These are phyloP conservation scores for Nyctibius bracteatus DNA, from an alignment of 2,113 vertebrate genomes.

Conservation along the genomic window DNA sequence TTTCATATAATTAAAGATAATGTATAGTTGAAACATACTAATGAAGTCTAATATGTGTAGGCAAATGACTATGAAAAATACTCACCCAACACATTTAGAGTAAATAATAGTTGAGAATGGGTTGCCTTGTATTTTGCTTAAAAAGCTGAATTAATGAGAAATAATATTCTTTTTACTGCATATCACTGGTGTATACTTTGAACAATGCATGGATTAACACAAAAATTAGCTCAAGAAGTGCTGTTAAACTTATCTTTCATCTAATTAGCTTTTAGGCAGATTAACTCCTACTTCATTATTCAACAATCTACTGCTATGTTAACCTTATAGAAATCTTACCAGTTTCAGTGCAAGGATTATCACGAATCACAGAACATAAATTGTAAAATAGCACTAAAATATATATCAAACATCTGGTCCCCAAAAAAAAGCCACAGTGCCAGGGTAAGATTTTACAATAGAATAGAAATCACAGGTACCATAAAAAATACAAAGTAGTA, in stretches of 20 bases:
- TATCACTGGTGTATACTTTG: neutral
- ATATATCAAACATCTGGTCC: neutral
- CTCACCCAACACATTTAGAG: neutral
- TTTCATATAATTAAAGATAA: constrained; percentile 32
- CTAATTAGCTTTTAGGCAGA: neutral
- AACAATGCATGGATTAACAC: neutral
- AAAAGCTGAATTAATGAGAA: neutral
- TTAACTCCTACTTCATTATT: neutral
- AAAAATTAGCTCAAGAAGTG: neutral
- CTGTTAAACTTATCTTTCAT: neutral
- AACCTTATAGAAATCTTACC: neutral
- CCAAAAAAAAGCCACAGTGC: neutral
- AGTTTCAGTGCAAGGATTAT: neutral
- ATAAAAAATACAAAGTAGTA: neutral
- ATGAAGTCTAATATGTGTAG: neutral
- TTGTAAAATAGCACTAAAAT: neutral
- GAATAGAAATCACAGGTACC: neutral
- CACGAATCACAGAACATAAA: neutral
- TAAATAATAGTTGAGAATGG: neutral
- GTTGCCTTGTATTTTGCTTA: neutral
- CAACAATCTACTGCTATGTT: neutral
- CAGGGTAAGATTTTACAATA: neutral
- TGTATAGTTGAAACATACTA: constrained; percentile 19
- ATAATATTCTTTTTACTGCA: neutral
- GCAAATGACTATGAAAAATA: constrained; percentile 22